phyloP scores from a whole-genome alignment of 2,888 invertebrate genomes.

The Tipula lateralis region DNA sequence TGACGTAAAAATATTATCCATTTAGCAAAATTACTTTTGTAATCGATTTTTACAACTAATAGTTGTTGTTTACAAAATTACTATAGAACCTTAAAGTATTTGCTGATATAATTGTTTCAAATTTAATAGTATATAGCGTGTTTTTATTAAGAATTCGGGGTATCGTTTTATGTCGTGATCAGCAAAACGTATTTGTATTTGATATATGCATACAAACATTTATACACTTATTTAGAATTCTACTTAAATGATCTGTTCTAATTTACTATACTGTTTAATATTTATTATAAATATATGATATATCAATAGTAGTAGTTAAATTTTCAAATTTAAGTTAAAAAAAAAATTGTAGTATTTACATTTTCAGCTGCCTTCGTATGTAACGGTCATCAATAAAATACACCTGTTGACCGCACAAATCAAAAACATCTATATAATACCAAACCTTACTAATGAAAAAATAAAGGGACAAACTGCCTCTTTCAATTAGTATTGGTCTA shows the following conservation, averaged over 20 bases:
- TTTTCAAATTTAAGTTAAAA: no score
- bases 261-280: background rate
- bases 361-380: background rate
- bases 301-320: no score
- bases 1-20: background rate
- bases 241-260: background rate
- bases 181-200: no score
- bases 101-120: background rate
- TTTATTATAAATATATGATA: background rate
- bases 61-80: background rate
- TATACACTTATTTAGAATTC: background rate
- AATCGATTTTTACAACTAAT: background rate
- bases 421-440: no score
- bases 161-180: background rate
- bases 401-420: no score
- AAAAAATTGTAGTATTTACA: no score
- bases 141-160: background rate
- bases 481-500: no score
- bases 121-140: background rate
- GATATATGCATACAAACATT: no score
- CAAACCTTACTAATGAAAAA: no score
- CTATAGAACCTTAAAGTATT: background rate
- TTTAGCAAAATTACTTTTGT: background rate
- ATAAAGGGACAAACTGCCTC: no score
- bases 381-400: background rate